phyloP scores from a whole-genome alignment of 2,113 vertebrate species.

The Leucopternis melanops region DNA sequence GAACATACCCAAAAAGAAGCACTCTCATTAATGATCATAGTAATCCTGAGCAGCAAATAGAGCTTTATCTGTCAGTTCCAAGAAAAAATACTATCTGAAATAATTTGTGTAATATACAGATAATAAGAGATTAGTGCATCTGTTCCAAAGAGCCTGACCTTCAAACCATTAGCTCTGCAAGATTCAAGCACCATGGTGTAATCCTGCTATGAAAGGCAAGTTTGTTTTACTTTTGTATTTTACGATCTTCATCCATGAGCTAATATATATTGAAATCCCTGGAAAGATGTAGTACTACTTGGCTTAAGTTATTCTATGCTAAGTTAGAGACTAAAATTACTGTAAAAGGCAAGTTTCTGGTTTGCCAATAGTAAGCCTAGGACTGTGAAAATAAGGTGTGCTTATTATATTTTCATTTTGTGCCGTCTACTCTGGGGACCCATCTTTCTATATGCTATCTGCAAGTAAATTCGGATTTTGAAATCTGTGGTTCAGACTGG shows the following conservation, averaged over 20 bases:
- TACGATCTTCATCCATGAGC: background rate
- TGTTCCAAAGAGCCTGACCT: slow-evolving; percentile 43
- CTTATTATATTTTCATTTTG: background rate
- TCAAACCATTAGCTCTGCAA: slow-evolving; percentile 30
- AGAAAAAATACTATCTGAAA: slow-evolving; percentile 30
- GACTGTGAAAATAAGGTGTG: background rate
- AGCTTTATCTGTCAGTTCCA: slow-evolving; percentile 3
- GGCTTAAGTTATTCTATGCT: background rate
- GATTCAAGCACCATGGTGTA: background rate
- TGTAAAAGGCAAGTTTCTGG: background rate
- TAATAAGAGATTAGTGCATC: slow-evolving; percentile 52
- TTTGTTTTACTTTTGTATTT: slow-evolving; percentile 35
- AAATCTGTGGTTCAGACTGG: background rate
- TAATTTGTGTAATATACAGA: slow-evolving; percentile 28
- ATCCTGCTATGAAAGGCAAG: slow-evolving; percentile 41
- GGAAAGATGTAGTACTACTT: background rate
- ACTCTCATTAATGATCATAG: slow-evolving; percentile 34
- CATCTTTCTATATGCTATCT: background rate
- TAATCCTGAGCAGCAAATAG: slow-evolving; percentile 32
- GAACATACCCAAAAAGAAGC: background rate
- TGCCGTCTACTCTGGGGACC: fast-evolving
- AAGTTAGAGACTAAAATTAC: background rate
- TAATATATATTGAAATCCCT: background rate
- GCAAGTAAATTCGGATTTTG: background rate
- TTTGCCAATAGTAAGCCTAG: background rate